A percentile compares a stretch with the other conserved stretches of the same genome.
Conservation (phyloP, 2,888 invertebrate species). For the Punctoribates punctum region DNA sequence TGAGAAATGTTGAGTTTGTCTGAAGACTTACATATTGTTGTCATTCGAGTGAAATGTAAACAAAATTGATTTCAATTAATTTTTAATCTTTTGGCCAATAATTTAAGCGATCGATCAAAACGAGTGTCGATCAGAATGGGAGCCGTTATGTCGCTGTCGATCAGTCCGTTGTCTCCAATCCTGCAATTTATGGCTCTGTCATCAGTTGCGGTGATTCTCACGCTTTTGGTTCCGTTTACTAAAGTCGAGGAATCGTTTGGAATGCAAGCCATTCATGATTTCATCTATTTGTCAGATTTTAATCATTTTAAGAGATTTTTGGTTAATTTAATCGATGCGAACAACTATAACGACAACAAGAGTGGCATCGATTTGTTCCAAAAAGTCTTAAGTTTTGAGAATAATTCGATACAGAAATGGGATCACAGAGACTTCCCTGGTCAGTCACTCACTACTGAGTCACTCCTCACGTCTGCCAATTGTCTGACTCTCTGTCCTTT, state of each 20-base stretch:
- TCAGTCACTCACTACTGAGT: constrained; percentile 46
- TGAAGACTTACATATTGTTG: constrained; percentile 3
- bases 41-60: constrained; percentile 2
- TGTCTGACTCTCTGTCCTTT: neutral
- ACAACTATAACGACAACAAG: neutral
- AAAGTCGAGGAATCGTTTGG: constrained; percentile 99
- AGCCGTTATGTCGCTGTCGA: constrained; percentile 29
- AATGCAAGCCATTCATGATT: constrained; percentile 95
- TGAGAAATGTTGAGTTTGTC: neutral
- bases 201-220: constrained; percentile 60
- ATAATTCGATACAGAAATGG: constrained; percentile 65
- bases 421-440: constrained; percentile 94
- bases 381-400: neutral
- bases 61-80: neutral
- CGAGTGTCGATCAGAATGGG: constrained; percentile 24
- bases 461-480: neutral
- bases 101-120: neutral
- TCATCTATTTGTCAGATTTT: constrained; percentile 72
- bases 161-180: constrained; percentile 14
- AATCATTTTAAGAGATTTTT: neutral
- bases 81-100: neutral
- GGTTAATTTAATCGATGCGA: neutral
- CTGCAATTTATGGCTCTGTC: constrained; percentile 26
- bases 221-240: constrained; percentile 86
- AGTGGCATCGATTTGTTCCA: neutral